phyloP scores from a whole-genome alignment of 2,797 vertebrate species.

The Sitta carolinensis region DNA sequence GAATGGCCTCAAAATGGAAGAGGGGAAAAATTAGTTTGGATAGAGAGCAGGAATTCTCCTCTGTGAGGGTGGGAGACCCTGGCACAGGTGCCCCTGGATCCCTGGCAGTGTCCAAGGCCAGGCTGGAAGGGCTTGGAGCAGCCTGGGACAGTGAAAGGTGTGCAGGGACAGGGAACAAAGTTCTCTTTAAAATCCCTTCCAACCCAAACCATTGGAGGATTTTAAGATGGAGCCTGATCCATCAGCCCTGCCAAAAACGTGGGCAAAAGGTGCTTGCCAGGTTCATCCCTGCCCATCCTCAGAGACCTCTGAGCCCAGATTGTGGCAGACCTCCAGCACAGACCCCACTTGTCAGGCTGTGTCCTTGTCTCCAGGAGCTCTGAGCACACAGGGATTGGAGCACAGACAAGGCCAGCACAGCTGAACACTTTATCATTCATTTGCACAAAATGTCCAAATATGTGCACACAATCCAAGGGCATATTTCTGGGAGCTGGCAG shows the following conservation, averaged over 20 bases:
- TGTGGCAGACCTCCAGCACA: neutral
- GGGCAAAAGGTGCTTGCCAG: neutral
- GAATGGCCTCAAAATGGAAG: neutral
- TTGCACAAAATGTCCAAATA: conserved; percentile 66
- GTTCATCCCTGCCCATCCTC: neutral
- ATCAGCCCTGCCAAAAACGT: neutral
- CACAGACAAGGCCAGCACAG: conserved; percentile 20
- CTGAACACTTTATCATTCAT: conserved; percentile 18
- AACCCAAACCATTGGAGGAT: neutral
- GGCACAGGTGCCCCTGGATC: neutral
- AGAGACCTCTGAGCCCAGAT: neutral
- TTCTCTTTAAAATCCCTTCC: neutral
- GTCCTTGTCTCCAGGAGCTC: neutral
- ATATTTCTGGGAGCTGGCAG: conserved; percentile 64
- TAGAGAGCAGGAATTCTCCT: accelerated
- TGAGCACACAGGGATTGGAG: neutral
- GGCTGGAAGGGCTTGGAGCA: neutral
- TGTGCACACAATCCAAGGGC: conserved; percentile 39
- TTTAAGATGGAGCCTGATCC: neutral
- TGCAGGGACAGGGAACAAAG: neutral
- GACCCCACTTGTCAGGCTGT: accelerated
- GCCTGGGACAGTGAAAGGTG: accelerated
- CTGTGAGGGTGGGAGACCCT: neutral
- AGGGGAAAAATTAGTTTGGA: neutral
- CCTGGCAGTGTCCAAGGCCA: neutral